Base-by-base conservation (phyloP, 23 tunicate genomes). In the Diplosoma virens region DNA sequence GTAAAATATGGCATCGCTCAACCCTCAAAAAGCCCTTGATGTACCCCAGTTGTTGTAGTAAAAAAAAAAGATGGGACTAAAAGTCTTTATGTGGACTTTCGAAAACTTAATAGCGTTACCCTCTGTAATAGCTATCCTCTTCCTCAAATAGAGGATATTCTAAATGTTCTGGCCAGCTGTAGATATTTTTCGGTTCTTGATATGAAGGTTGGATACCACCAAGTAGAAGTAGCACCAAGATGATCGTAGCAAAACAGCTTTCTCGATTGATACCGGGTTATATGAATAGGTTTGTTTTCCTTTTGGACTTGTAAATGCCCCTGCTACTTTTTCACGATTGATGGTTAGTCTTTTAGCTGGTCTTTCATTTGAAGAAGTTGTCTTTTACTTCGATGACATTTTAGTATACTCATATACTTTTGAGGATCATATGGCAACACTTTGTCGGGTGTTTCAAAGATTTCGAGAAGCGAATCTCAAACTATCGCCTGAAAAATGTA, bases 351-450 rank as follows among this genome's bases (percentile, higher is more conserved):
- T 70, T 11, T 23, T 70, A 14, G 58, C 58, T 3, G 76, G 58
- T 14, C 18, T 70, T 5, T 35, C 29, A 17, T 70, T 56, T 20
- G 61, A 55, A 9, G 61, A 55, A 37, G 80, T 78, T 30, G 37
- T 92, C 0, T 79, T 92, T 18, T 92, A 92, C 0, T n/a, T 81
- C 0, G 58, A 58, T 71, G 97, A 92, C 37, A 67, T 72, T 0
- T 80, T 92, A 84, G 93, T 92, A 29, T 92, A 81, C 55, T 80
- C 97, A 18, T 47, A 22, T 2, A 24, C 64, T 2, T 78, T 78
- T 63, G 73, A 78, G 16, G 73, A 78, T 4, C 82, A 78, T 30
- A 17, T 36, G 59, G 27, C 54, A 7, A 9, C 36, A 18, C 7
- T 70, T 3, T 3, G 34, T 6, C 23, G 58, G 16, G 76, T 69